Evolutionary conservation across 2,113 vertebrate species (phyloP), one percentile per base, ranked within the genome.

Genomic region (Paratilapia polleni): DNA sequence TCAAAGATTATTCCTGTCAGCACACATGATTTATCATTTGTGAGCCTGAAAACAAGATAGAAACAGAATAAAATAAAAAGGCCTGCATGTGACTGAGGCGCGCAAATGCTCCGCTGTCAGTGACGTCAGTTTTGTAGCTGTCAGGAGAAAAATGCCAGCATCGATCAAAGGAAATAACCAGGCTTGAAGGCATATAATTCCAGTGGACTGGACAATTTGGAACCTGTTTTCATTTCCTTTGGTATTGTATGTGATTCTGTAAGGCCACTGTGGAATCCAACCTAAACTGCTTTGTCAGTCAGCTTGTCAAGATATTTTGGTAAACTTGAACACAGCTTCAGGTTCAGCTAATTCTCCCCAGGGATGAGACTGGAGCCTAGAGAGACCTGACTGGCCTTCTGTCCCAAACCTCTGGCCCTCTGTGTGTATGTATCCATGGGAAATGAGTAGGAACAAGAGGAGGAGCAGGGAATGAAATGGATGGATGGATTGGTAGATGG

Each of bases 331-430:
- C 43, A 41, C 56, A 83, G 64, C 59, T 52, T 63, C 87, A 91
- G 92, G 91, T 93, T 90, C 60, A 68, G 54, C 26, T 7, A 26
- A 58, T 34, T 84, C 70, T 82, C 90, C 88, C 85, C 86, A 84
- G 82, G 80, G 78, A 79, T 41, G 41, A 70, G 61, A 52, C 62
- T 63, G 11, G 54, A 77, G 76, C 70, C 78, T 62, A 43, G 11
- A 64, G 88, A 85, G 89, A 91, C 90, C 91, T 87, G 70, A 62
- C 66, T 81, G 87, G 80, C 88, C 89, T 79, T 85, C 31, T 84
- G 89, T 84, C 82, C 89, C 61, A 76, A 86, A 86, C 87, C 88
- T 81, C 87, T 87, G 84, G 80, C 82, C 91, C n/a, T 36, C 41
- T 79, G 63, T 36, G 66, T 59, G 19, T 64, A 17, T 47, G 47